These are phyloP conservation scores for Styela plicata DNA, from an alignment of 23 tunicate species.

Conservation along the genomic window DNA sequence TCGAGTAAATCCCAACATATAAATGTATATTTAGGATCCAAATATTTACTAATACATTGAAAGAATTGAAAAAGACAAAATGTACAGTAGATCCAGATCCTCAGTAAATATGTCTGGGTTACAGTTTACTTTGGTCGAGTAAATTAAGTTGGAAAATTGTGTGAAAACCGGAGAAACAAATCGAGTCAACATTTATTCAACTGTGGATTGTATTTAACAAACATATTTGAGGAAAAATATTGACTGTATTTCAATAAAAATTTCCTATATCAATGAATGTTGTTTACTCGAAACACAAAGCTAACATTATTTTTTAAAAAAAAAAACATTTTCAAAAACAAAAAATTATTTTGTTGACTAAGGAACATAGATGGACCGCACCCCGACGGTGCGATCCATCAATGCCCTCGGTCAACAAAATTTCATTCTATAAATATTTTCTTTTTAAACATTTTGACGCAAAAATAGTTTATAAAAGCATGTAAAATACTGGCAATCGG, in stretches of 20 bases:
- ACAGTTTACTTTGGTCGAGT: neutral
- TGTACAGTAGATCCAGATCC: neutral
- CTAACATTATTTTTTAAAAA: no score
- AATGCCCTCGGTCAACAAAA: no score
- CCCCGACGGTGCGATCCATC: no score
- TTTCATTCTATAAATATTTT: no score
- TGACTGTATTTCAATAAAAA: constrained; percentile 40
- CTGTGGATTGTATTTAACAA: constrained; percentile 45
- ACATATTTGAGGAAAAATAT: constrained; percentile 65
- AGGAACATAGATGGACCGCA: no score
- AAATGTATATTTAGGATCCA: no score
- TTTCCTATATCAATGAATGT: constrained; percentile 14
- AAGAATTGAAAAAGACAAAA: no score
- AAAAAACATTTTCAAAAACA: no score
- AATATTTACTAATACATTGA: neutral
- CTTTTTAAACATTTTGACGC: constrained; percentile 2
- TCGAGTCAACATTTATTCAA: constrained; percentile 52
- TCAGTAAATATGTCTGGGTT: neutral
- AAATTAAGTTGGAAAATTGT: neutral
- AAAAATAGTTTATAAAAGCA: neutral
- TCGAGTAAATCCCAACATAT: neutral
- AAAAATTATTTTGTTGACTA: no score
- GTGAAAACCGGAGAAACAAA: constrained; percentile 37
- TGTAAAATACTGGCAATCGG: neutral
- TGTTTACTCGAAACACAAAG: constrained; percentile 27